Evolutionary conservation across 2,113 vertebrate species (phyloP).

Genomic region (Boleophthalmus pectinirostris): DNA sequence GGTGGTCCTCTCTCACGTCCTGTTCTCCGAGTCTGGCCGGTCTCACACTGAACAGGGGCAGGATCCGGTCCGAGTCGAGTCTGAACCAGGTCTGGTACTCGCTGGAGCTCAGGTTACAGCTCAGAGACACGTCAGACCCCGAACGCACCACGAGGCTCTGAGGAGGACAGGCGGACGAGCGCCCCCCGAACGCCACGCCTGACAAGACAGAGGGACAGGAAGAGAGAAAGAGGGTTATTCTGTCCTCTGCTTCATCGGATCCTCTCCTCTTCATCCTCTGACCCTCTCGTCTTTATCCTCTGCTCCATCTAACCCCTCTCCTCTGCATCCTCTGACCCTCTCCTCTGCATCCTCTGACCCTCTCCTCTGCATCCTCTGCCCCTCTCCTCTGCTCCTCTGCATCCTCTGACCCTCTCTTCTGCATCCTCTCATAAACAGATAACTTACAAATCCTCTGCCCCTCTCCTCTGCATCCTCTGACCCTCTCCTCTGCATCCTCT

Average conservation of each 20-base stretch:
- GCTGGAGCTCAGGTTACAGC: conserved; percentile 22
- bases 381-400: no score
- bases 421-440: no score
- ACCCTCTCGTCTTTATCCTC: no score
- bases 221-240: not conserved
- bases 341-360: no score
- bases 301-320: no score
- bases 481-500: no score
- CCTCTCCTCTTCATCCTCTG: no score
- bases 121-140: conserved; percentile 36
- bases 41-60: conserved; percentile 22
- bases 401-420: no score
- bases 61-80: conserved; percentile 30
- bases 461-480: no score
- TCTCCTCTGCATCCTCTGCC: no score
- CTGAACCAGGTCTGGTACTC: not conserved
- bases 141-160: not conserved
- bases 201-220: not conserved
- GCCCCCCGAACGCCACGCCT: not conserved
- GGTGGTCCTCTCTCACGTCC: not conserved
- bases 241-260: not conserved
- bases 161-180: not conserved
- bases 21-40: rapidly evolving
- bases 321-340: no score
- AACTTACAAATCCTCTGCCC: no score